Evolutionary conservation across 2,797 vertebrate genomes (phyloP).

Genomic region (Microcaecilia unicolor): DNA sequence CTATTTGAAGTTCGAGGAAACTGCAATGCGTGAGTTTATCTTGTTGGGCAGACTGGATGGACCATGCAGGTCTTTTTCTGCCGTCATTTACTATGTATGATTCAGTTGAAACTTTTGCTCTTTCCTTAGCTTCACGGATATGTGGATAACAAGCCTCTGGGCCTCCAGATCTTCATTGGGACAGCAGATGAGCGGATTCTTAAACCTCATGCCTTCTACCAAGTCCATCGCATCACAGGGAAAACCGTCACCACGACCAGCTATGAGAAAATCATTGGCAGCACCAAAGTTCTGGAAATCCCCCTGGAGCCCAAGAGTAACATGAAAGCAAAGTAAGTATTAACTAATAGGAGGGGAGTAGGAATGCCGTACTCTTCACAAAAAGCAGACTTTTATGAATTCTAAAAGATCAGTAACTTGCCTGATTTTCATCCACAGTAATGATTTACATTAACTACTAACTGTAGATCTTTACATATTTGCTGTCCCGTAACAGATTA

Average conservation of each 20-base stretch:
- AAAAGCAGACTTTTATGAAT: no score
- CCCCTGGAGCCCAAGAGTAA: slow-evolving; percentile 94
- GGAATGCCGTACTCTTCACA: no score
- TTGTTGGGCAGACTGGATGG: no score
- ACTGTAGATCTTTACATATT: background rate
- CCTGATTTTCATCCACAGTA: fast-evolving
- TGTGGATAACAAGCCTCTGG: slow-evolving; percentile 86
- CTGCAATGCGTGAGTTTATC: no score
- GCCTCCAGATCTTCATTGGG: slow-evolving; percentile 95
- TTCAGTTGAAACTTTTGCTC: no score
- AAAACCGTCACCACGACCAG: slow-evolving; percentile 97
- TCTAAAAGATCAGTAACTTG: fast-evolving
- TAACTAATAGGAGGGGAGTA: no score
- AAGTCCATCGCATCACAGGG: slow-evolving; percentile 97
- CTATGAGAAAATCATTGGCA: slow-evolving; percentile 83
- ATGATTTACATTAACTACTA: background rate
- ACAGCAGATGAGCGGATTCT: slow-evolving; percentile 93
- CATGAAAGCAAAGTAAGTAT: slow-evolving; percentile 91
- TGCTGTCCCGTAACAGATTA: no score
- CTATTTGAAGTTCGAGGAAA: no score
- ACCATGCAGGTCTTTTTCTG: no score
- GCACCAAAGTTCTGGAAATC: slow-evolving; percentile 94
- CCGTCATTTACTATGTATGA: no score
- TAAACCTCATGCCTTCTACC: slow-evolving; percentile 96
- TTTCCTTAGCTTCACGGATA: slow-evolving; percentile 83